Evolutionary conservation across 2,113 vertebrate genomes (phyloP), one percentile per base, ranked within the genome.

Genomic region (Rhea pennata): DNA sequence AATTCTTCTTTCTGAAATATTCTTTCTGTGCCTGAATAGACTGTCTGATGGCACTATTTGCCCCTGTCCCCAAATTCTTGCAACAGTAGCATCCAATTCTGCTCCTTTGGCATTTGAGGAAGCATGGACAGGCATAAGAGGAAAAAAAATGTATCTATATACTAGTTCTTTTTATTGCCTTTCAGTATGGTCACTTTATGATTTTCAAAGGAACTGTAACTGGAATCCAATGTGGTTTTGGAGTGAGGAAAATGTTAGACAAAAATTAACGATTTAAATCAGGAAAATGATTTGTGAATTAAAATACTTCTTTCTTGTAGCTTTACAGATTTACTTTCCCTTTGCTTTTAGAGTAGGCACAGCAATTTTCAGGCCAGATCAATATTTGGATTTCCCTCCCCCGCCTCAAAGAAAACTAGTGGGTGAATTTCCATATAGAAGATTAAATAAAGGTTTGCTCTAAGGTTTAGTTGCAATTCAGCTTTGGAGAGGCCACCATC

Each of bases 211-310:
- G 80, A 93, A 96, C 90, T 46, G 65, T 93, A 95, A 94, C 79
- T 92, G 90, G 92, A 96, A 90, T 56, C 58, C 88, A 59, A 2
- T 40, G 83, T 81, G 73, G 76, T 54, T 95, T 92, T 81, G 61
- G 65, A 93, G 33, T 75, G 78, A 88, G 90, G 73, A 93, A 92
- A 88, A 92, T 22, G 70, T 90, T 88, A 93, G 83, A 82, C 87
- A 72, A 92, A 94, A 96, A 88, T 87, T 90, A 92, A 56, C 88
- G 88, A 93, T 96, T 96, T 77, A 93, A 93, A 91, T 84, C 83
- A 84, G 66, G 36, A 48, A 92, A 90, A 76, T 31, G 0, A 94
- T 92, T 91, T 87, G 44, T 83, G 87, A 95, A 85, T 91, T 87
- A 85, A 80, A 96, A 66, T 85, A 53, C 64, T 91, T 93, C 51